Percentiles rank a stretch among this genome's conserved stretches.
phyloP scores from a whole-genome alignment of 2,888 invertebrate genomes.

The Rotaria macrura region DNA sequence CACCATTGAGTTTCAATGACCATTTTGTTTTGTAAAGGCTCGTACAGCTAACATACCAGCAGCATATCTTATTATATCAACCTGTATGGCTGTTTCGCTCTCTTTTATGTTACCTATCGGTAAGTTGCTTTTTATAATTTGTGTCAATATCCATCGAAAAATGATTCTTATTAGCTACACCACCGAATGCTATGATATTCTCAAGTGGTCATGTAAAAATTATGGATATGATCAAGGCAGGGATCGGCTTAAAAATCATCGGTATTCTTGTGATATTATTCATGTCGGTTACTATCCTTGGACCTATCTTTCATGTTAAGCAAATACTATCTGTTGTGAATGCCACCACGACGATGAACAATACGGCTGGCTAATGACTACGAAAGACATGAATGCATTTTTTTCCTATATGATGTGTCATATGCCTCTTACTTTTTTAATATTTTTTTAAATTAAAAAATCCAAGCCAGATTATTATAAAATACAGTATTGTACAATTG shows the following conservation, averaged over 20 bases:
- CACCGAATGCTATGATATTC: conserved; percentile 15
- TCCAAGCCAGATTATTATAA: too few relatives aligned
- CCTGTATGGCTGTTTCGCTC: not conserved
- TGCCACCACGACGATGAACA: not conserved
- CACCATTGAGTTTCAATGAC: not conserved
- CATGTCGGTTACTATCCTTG: not conserved
- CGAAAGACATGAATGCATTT: too few relatives aligned
- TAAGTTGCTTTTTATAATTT: not conserved
- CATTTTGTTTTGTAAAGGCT: not conserved
- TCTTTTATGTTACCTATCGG: too few relatives aligned
- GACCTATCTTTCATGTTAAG: not conserved
- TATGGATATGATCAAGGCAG: not conserved
- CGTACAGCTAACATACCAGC: not conserved
- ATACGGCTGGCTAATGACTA: not conserved
- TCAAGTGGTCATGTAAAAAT: not conserved
- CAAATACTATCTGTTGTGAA: not conserved
- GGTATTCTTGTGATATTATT: not conserved
- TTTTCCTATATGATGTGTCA: too few relatives aligned
- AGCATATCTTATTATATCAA: not conserved
- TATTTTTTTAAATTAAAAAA: too few relatives aligned
- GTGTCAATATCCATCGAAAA: not conserved
- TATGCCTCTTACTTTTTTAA: too few relatives aligned
- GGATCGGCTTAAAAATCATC: not conserved
- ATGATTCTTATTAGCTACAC: not conserved
- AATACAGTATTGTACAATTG: too few relatives aligned